These are phyloP conservation scores for Drosophila pallidifrons DNA, from an alignment of 1,140 invertebrate genomes.

Conservation along the genomic window DNA sequence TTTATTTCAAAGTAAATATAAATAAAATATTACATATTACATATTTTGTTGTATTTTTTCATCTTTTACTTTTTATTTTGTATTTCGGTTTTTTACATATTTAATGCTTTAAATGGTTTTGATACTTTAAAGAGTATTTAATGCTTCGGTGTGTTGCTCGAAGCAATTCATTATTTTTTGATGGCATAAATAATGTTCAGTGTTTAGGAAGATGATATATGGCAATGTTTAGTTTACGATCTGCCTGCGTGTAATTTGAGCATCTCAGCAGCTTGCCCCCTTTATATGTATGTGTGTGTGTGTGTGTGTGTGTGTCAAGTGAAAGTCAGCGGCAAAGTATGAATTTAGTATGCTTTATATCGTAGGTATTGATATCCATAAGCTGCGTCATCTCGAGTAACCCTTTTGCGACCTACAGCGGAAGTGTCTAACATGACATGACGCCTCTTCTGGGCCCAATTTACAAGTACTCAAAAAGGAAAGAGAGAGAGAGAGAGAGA, in stretches of 20 bases:
- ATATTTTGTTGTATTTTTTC: no score
- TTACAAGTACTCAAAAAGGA: not conserved
- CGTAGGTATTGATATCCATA: slow-evolving; percentile 19
- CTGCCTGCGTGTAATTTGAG: slow-evolving; percentile 62
- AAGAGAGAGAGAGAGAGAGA: not conserved
- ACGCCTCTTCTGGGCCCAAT: slow-evolving; percentile 15
- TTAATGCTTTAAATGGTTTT: not conserved
- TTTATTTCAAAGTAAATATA: no score
- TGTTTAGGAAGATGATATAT: slow-evolving; percentile 65
- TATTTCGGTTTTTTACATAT: not conserved
- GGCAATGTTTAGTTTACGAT: slow-evolving; percentile 60
- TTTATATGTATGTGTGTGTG: not conserved
- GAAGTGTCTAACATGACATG: slow-evolving; percentile 46
- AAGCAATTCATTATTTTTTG: slow-evolving; percentile 10
- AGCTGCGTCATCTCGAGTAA: slow-evolving; percentile 48
- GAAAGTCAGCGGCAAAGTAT: slow-evolving; percentile 48
- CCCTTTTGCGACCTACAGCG: slow-evolving; percentile 42
- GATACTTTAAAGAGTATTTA: slow-evolving; percentile 18
- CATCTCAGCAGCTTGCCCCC: slow-evolving; percentile 29
- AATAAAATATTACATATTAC: no score
- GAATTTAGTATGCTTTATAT: not conserved
- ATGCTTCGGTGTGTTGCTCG: not conserved
- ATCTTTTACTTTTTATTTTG: not conserved
- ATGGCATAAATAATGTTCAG: slow-evolving; percentile 47
- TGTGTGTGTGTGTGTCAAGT: slow-evolving; percentile 40